Base-by-base conservation (phyloP, 2,797 vertebrate species). In the Orestias chungarensis region DNA sequence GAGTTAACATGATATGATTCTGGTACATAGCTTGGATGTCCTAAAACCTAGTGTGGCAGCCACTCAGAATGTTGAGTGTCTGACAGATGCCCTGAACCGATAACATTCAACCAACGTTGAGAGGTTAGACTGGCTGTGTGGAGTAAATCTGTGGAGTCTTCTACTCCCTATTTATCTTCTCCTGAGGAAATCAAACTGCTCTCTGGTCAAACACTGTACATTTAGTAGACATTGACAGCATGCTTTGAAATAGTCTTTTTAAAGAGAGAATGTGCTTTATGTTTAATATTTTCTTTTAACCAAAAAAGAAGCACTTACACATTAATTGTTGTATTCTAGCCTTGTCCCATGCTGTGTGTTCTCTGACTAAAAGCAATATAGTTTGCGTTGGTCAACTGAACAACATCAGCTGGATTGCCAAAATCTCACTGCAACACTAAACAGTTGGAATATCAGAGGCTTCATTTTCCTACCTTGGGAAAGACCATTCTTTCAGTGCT, bases 71-170 rank as follows among this genome's bases (percentile, higher is more conserved):
- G 87, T 78, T 29, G 82, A 69, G 82, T 83, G 76, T 89, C 80
- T 83, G 78, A 86, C 86, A 93, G 93, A 95, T 93, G 87, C 88
- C 85, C 82, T 82, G 70, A 11, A 49, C 68, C 11, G 91, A 92
- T 94, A 92, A 82, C 84, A 82, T 91, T 89, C 77, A 91, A 86
- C 76, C 77, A 66, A 44, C 78, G 76, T 81, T 88, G 89, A 89
- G 88, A 89, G 81, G 88, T 92, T 88, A 82, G 80, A 52, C 75
- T 68, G 81, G 57, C 83, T 29, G 76, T 29, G 76, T 82, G 43
- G 82, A 81, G 81, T 83, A 84, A 88, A 91, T 86, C 82, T 25
- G 74, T 83, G 90, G 91, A 91, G 90, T 91, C 87, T 78, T 80
- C 35, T 23, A 55, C 55, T 78, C 72, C 74, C 38, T 82, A 66